Evolutionary conservation across 2,888 invertebrate genomes (phyloP).

Genomic region (Invenusta paracnida): DNA sequence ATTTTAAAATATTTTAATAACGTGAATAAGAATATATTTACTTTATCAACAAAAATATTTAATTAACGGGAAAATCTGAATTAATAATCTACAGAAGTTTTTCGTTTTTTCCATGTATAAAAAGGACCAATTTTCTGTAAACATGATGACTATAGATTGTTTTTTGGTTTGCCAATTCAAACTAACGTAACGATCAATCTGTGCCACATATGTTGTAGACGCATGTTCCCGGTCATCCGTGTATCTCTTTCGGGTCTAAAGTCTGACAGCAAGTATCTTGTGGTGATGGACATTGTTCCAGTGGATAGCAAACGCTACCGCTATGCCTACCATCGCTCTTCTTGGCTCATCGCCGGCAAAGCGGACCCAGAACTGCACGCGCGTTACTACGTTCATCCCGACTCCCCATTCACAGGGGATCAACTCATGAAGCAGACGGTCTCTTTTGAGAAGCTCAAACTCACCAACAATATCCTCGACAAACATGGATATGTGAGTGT

Average conservation of each 20-base stretch:
- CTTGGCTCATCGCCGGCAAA: slow-evolving; percentile 95
- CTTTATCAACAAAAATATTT: too few relatives aligned
- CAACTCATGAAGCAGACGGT: slow-evolving; percentile 88
- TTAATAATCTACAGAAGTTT: too few relatives aligned
- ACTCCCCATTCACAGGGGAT: slow-evolving; percentile 85
- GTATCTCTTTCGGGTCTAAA: slow-evolving; percentile 79
- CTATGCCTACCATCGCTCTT: slow-evolving; percentile 95
- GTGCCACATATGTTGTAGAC: too few relatives aligned
- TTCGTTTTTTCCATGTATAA: too few relatives aligned
- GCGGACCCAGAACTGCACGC: slow-evolving; percentile 89
- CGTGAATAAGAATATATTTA: too few relatives aligned
- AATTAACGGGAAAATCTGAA: too few relatives aligned
- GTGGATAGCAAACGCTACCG: slow-evolving; percentile 85
- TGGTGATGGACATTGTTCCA: slow-evolving; percentile 89
- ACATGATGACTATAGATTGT: too few relatives aligned
- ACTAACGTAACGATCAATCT: too few relatives aligned
- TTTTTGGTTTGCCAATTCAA: too few relatives aligned
- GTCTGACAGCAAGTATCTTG: slow-evolving; percentile 72
- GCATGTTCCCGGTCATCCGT: slow-evolving; percentile 95
- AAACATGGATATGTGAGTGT: slow-evolving; percentile 82
- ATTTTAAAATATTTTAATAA: too few relatives aligned
- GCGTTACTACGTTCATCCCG: slow-evolving; percentile 85
- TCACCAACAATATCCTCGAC: slow-evolving; percentile 93
- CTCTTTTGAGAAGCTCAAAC: slow-evolving; percentile 90
- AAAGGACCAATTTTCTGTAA: too few relatives aligned